Conservation (phyloP, 2,888 invertebrate genomes). For the Drosophila eohydei region DNA sequence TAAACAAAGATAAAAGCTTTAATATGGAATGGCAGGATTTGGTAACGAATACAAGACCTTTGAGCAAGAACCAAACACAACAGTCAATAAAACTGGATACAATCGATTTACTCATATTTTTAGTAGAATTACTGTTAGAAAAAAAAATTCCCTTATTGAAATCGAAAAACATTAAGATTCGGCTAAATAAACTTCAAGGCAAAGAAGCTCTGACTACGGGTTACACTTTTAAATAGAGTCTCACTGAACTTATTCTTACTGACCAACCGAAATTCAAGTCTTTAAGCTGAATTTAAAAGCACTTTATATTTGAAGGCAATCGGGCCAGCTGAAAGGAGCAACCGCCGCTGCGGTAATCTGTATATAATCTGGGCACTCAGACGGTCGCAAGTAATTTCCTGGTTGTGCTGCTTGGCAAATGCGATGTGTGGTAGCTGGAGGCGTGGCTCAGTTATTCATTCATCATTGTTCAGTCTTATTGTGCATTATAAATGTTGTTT, state of each 20-base stretch:
- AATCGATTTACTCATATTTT: not conserved
- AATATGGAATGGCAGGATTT: not conserved
- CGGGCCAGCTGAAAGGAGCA: slow-evolving; percentile 5
- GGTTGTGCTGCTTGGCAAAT: slow-evolving; percentile 13
- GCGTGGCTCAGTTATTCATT: slow-evolving; percentile 53
- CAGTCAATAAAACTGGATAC: not conserved
- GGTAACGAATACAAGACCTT: too few relatives aligned
- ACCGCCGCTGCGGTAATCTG: slow-evolving; percentile 47
- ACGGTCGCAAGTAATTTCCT: slow-evolving; percentile 39
- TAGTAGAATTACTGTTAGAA: not conserved
- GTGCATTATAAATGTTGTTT: slow-evolving; percentile 73
- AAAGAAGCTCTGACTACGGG: not conserved
- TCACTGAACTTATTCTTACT: not conserved
- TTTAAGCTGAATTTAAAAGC: not conserved
- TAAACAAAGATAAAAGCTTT: not conserved
- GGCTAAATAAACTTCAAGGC: not conserved
- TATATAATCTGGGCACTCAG: slow-evolving; percentile 41
- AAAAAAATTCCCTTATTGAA: not conserved
- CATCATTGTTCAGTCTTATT: slow-evolving; percentile 68
- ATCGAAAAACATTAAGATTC: not conserved
- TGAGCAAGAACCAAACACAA: too few relatives aligned
- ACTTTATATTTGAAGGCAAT: slow-evolving; percentile 8
- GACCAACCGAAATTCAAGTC: not conserved
- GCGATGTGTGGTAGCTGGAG: slow-evolving; percentile 4
- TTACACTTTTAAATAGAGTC: not conserved